These are phyloP conservation scores for Apoderus coryli DNA, from an alignment of 2,888 invertebrate genomes.

Conservation along the genomic window DNA sequence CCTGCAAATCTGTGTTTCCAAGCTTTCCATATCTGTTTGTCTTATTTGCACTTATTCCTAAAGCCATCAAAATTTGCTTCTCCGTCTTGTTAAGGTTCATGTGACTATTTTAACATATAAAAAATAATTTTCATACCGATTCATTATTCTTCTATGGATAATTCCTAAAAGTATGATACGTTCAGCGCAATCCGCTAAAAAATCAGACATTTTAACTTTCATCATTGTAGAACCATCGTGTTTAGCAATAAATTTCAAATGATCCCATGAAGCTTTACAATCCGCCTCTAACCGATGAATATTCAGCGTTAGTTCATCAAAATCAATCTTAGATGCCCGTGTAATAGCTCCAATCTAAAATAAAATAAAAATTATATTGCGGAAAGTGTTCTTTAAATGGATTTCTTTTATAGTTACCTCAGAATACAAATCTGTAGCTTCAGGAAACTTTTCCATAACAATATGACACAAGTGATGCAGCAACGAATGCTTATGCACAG, in stretches of 20 bases:
- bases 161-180: conserved; percentile 87
- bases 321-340: conserved; percentile 87
- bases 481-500: conserved; percentile 96
- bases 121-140: conserved; percentile 62
- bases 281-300: conserved; percentile 82
- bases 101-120: too few relatives aligned
- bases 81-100: too few relatives aligned
- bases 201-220: conserved; percentile 90
- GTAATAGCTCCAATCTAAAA: conserved; percentile 74
- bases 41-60: too few relatives aligned
- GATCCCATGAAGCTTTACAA: conserved; percentile 95
- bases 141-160: conserved; percentile 82
- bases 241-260: conserved; percentile 86
- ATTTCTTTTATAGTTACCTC: conserved; percentile 53
- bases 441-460: conserved; percentile 92
- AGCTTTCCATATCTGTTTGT: too few relatives aligned
- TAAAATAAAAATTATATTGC: too few relatives aligned
- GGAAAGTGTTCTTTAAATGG: too few relatives aligned
- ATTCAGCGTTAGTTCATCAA: conserved; percentile 77
- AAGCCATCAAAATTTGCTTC: too few relatives aligned
- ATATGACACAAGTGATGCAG: conserved; percentile 95
- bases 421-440: conserved; percentile 92
- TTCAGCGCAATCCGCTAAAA: conserved; percentile 92
- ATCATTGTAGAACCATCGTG: conserved; percentile 82
- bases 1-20: too few relatives aligned